A percentile compares a stretch with the other conserved stretches of the same genome.
Conservation (phyloP, 2,113 vertebrate species). For the Planiliza haematocheilus region DNA sequence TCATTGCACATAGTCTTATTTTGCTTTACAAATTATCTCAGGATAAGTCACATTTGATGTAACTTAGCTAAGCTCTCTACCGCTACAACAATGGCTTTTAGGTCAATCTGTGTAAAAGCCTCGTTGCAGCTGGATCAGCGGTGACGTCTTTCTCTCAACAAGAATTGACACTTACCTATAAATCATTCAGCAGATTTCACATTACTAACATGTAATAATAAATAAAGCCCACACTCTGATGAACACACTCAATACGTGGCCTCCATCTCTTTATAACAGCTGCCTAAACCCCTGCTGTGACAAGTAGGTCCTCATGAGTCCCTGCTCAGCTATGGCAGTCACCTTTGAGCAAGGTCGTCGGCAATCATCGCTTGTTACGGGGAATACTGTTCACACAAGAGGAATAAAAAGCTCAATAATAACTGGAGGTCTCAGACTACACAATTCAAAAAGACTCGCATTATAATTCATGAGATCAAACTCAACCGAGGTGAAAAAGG, state of each 20-base stretch:
- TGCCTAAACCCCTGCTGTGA: slow-evolving; percentile 7
- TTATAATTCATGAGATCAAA: background rate
- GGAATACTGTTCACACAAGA: background rate
- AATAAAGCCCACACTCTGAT: background rate
- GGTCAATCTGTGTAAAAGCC: no score
- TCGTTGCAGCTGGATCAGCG: no score
- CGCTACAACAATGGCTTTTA: no score
- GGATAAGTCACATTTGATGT: no score
- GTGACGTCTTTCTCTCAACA: no score
- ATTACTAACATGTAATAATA: background rate
- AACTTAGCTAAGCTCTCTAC: no score
- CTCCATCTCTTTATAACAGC: slow-evolving; percentile 3
- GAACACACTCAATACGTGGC: background rate
- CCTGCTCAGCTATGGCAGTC: background rate
- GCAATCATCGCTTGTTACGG: background rate
- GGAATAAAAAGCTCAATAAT: background rate
- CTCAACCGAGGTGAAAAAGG: no score
- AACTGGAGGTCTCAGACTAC: background rate
- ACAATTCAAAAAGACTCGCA: background rate
- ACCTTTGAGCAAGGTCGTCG: background rate
- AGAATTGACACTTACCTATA: no score
- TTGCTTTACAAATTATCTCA: no score
- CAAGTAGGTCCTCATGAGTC: background rate
- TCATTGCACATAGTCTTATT: no score
- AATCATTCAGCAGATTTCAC: background rate